A percentile compares a stretch with the other conserved stretches of the same genome.
phyloP scores from a whole-genome alignment of 1,140 invertebrate species.

The Ganaspis sp. region DNA sequence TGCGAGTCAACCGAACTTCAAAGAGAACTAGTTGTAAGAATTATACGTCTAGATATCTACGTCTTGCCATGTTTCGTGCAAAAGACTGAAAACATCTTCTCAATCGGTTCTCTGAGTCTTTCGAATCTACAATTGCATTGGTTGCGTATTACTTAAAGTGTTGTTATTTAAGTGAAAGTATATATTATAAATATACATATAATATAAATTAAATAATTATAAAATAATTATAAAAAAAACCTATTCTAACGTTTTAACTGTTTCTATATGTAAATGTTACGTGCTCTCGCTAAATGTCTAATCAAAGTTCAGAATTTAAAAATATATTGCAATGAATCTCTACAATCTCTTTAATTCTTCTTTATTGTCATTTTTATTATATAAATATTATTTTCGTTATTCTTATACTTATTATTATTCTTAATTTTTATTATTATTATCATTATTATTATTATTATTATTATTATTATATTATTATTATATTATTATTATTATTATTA shows the following conservation, averaged over 20 bases:
- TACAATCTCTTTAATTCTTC: constrained; percentile 45
- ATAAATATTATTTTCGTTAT: too few relatives aligned
- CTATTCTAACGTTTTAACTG: constrained; percentile 68
- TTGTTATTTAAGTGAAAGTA: constrained; percentile 59
- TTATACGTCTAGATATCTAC: constrained; percentile 34
- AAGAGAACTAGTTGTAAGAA: constrained; percentile 30
- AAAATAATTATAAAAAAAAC: constrained; percentile 54
- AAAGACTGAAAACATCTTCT: constrained; percentile 49
- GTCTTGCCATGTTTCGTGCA: constrained; percentile 46
- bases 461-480: too few relatives aligned
- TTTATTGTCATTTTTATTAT: constrained; percentile 25
- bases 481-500: too few relatives aligned
- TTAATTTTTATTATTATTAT: too few relatives aligned
- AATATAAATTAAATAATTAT: constrained; percentile 49
- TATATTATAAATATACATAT: constrained; percentile 55
- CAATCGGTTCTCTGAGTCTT: constrained; percentile 55
- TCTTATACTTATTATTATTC: too few relatives aligned
- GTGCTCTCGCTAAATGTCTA: constrained; percentile 67
- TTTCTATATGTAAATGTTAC: constrained; percentile 70
- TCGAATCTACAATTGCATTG: constrained; percentile 58
- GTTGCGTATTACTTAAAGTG: constrained; percentile 57
- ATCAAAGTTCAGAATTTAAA: constrained; percentile 65
- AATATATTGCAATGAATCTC: constrained; percentile 64
- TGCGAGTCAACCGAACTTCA: constrained; percentile 20
- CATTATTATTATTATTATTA: too few relatives aligned